phyloP scores from a whole-genome alignment of 1,140 invertebrate genomes.

The Bombus picipes region DNA sequence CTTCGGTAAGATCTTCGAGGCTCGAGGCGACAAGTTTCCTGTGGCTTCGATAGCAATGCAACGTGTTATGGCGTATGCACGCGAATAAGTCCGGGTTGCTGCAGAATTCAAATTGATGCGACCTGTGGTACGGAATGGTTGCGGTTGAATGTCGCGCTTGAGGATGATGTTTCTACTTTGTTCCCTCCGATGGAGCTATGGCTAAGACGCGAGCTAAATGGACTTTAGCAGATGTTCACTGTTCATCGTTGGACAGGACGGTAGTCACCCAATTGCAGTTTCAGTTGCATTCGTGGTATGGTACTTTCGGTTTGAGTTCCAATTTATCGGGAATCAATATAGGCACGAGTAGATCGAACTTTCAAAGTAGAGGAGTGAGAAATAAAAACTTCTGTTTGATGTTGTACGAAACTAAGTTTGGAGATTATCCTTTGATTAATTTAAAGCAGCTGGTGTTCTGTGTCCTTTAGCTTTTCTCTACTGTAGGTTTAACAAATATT shows the following conservation, averaged over 20 bases:
- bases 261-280: neutral
- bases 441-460: no score
- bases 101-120: conserved; percentile 31
- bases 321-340: neutral
- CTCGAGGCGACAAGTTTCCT: neutral
- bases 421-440: no score
- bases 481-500: rapidly evolving
- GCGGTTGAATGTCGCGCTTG: neutral
- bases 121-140: neutral
- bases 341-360: neutral
- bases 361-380: neutral
- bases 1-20: neutral
- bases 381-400: no score
- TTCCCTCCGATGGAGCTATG: neutral
- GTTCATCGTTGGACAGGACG: neutral
- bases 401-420: no score
- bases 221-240: neutral
- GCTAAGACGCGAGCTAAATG: neutral
- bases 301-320: neutral
- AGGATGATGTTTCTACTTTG: conserved; percentile 21
- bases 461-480: no score
- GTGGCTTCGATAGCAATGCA: neutral
- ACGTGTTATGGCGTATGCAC: neutral
- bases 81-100: neutral
- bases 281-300: neutral